Conservation (phyloP, 1,140 invertebrate species). For the Ostrea edulis region DNA sequence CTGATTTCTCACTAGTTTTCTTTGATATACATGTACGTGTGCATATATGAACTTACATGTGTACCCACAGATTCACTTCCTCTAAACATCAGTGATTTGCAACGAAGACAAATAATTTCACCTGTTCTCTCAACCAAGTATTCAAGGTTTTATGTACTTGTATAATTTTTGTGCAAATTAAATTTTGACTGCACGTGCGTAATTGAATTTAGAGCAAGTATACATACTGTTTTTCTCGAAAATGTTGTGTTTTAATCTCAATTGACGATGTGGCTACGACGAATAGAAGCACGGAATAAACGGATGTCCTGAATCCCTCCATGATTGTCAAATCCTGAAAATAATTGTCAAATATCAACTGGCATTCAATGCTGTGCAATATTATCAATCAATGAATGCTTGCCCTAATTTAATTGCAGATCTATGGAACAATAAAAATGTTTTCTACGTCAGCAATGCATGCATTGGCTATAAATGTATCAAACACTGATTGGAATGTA, state of each 20-base stretch:
- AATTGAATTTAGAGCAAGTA: neutral
- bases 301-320: neutral
- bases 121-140: no score
- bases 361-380: neutral
- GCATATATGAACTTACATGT: no score
- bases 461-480: neutral
- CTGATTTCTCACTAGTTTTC: no score
- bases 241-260: constrained; percentile 28
- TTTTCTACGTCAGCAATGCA: neutral
- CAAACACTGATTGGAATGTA: no score
- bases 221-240: constrained; percentile 31
- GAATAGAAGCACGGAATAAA: constrained; percentile 3
- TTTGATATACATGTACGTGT: no score
- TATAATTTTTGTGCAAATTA: neutral
- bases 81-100: no score
- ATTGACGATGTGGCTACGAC: neutral
- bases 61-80: no score
- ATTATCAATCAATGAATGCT: neutral
- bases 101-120: no score
- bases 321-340: constrained; percentile 22
- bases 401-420: neutral
- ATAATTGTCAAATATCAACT: neutral
- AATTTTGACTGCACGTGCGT: neutral
- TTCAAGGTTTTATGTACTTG: no score
- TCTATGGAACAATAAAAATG: neutral